Percentiles rank a stretch among this genome's conserved stretches.
Conservation (phyloP, 2,888 invertebrate species). For the Conistra vaccinii region DNA sequence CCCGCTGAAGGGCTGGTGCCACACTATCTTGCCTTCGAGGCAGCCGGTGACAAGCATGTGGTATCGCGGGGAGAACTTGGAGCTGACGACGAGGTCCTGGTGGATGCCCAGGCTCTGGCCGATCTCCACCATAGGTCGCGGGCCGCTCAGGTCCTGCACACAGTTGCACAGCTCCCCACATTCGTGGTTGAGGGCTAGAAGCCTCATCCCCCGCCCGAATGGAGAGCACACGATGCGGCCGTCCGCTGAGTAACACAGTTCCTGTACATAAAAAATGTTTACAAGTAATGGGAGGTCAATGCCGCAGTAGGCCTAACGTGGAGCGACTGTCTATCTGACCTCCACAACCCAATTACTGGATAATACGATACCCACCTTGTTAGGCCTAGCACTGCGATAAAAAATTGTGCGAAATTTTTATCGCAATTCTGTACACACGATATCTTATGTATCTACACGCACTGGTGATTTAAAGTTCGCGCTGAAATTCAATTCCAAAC, state of each 20-base stretch:
- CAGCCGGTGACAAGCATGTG: constrained; percentile 97
- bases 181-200: constrained; percentile 94
- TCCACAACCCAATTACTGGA: no score
- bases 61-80: constrained; percentile 97
- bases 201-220: constrained; percentile 95
- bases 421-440: no score
- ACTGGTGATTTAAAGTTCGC: no score
- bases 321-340: no score
- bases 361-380: no score
- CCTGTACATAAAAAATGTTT: constrained; percentile 79
- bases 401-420: no score
- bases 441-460: no score
- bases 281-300: background rate
- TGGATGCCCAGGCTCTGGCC: constrained; percentile 93
- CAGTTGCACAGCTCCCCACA: constrained; percentile 95
- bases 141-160: constrained; percentile 70
- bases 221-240: constrained; percentile 98
- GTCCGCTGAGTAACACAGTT: constrained; percentile 97
- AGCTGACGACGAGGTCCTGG: constrained; percentile 96
- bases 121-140: constrained; percentile 89
- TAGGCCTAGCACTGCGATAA: no score
- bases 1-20: constrained; percentile 94
- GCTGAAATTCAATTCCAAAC: no score
- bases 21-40: constrained; percentile 96
- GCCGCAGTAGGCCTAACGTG: no score